phyloP scores from a whole-genome alignment of 2,113 vertebrate genomes.

The Poicephalus gulielmi region DNA sequence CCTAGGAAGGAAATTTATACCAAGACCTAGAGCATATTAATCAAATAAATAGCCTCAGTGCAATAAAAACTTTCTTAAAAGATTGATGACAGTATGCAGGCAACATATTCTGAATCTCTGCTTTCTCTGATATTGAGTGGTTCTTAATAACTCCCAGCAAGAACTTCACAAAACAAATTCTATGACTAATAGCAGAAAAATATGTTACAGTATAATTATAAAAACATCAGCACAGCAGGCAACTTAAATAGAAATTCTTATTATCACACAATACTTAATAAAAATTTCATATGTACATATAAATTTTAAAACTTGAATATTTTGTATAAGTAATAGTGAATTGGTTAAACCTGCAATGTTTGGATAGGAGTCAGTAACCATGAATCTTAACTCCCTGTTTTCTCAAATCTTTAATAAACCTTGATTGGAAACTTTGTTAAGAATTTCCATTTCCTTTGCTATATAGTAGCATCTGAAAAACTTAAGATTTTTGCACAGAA shows the following conservation, averaged over 20 bases:
- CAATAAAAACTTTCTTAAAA: constrained; percentile 63
- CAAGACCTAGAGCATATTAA: constrained; percentile 32
- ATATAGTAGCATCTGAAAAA: not conserved
- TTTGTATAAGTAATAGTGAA: not conserved
- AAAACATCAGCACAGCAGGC: not conserved
- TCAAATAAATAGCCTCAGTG: constrained; percentile 46
- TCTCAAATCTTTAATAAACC: not conserved
- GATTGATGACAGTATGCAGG: not conserved
- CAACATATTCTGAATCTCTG: not conserved
- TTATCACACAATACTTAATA: not conserved
- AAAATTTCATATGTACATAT: not conserved
- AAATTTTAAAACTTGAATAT: not conserved
- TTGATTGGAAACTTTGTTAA: not conserved
- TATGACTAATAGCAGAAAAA: not conserved
- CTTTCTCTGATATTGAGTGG: not conserved
- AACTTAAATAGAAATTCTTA: not conserved
- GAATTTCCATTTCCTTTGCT: not conserved
- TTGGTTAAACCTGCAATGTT: not conserved
- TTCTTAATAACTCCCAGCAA: not conserved
- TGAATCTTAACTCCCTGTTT: not conserved
- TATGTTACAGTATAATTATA: not conserved
- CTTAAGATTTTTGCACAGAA: not conserved
- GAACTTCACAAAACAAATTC: not conserved
- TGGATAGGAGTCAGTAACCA: not conserved
- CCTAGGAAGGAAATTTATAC: constrained; percentile 38